Conservation (phyloP, 2,888 invertebrate genomes). For the Deilephila porcellus region DNA sequence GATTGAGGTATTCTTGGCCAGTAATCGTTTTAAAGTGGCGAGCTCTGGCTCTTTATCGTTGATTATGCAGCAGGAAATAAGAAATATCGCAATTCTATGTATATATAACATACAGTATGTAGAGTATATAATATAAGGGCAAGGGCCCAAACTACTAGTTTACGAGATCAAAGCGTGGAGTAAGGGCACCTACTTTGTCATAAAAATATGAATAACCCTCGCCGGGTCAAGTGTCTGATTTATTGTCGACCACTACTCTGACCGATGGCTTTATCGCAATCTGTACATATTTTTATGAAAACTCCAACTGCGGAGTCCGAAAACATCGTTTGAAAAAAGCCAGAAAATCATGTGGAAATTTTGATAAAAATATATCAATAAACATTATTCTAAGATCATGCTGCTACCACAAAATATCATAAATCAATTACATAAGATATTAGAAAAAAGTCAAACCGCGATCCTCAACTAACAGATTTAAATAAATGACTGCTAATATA, state of each 20-base stretch:
- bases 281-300: not conserved
- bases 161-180: conserved; percentile 21
- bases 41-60: too few species aligned
- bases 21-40: too few species aligned
- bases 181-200: conserved; percentile 16
- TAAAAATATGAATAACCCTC: conserved; percentile 25
- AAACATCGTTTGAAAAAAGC: not conserved
- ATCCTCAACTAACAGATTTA: not conserved
- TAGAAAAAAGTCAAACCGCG: not conserved
- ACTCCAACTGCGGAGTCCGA: not conserved
- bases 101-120: too few species aligned
- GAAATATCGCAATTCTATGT: not conserved
- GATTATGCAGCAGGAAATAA: not conserved
- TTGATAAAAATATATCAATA: not conserved
- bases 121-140: not conserved
- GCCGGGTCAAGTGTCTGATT: conserved; percentile 23
- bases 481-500: not conserved
- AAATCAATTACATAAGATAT: not conserved
- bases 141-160: not conserved
- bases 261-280: conserved; percentile 14
- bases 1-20: too few species aligned
- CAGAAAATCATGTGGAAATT: too few species aligned
- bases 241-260: conserved; percentile 23
- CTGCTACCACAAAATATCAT: not conserved
- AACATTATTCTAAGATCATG: not conserved